phyloP scores from a whole-genome alignment of 2,797 vertebrate species.

The Cyprinella venusta region DNA sequence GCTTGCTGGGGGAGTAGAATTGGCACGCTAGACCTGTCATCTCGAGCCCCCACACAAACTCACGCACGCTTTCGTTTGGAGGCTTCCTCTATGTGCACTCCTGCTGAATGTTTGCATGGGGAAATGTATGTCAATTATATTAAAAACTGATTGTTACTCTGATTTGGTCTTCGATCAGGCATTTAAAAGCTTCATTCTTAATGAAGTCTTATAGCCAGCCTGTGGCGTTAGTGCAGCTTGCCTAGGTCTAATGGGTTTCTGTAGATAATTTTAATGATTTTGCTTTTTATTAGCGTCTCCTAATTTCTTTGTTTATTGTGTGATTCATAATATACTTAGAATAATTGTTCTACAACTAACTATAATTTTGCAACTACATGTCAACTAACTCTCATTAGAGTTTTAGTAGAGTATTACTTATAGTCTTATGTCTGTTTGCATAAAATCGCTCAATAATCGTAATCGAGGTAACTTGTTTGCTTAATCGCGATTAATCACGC shows the following conservation, averaged over 20 bases:
- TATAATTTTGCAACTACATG: background rate
- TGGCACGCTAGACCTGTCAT: conserved; percentile 12
- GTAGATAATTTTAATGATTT: background rate
- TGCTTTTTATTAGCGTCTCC: too few relatives aligned
- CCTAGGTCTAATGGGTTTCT: conserved; percentile 20
- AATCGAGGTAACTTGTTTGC: too few relatives aligned
- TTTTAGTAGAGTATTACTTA: background rate
- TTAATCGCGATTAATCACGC: too few relatives aligned
- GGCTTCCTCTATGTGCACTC: background rate
- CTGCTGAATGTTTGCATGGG: conserved; percentile 4
- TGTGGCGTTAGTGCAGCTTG: background rate
- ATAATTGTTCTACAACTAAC: background rate
- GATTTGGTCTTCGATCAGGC: conserved; percentile 10
- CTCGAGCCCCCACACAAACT: conserved; percentile 10
- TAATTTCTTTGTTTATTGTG: conserved; percentile 6
- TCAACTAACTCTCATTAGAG: background rate
- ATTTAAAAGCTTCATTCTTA: conserved; percentile 25
- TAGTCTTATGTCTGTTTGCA: background rate
- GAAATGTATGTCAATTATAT: conserved; percentile 11
- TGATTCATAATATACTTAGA: background rate
- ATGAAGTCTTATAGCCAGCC: conserved; percentile 10
- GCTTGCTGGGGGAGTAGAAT: conserved; percentile 14
- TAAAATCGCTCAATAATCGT: too few relatives aligned
- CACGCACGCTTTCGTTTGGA: conserved; percentile 4
- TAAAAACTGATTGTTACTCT: background rate